Percentiles rank a stretch among this genome's conserved stretches.
Evolutionary conservation across 2,888 invertebrate genomes (phyloP).

Genomic region (Pollenia angustigena): DNA sequence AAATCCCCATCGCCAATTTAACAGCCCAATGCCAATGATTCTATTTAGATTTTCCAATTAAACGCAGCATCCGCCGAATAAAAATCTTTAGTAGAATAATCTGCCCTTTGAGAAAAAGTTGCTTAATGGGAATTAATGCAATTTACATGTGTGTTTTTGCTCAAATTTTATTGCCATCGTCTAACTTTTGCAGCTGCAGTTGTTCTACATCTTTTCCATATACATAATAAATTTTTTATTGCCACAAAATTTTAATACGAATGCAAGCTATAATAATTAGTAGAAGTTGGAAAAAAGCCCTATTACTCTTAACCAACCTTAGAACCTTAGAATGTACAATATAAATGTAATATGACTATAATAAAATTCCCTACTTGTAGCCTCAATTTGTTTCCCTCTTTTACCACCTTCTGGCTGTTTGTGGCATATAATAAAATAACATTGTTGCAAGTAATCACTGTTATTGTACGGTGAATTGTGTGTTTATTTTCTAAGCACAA

Average conservation of each 20-base stretch:
- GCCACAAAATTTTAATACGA: slow-evolving; percentile 1
- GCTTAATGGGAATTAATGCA: slow-evolving; percentile 38
- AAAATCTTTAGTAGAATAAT: slow-evolving; percentile 1
- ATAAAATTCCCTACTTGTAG: slow-evolving; percentile 46
- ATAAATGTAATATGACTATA: slow-evolving; percentile 41
- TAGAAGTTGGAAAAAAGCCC: slow-evolving; percentile 11
- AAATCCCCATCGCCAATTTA: neutral
- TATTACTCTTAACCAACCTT: slow-evolving; percentile 18
- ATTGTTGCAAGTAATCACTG: slow-evolving; percentile 69
- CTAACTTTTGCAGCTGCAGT: slow-evolving; percentile 57
- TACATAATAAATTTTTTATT: slow-evolving; percentile 56
- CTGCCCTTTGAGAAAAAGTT: neutral
- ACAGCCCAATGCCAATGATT: slow-evolving; percentile 41
- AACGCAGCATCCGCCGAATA: slow-evolving; percentile 12
- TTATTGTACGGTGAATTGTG: slow-evolving; percentile 37
- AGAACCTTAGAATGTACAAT: slow-evolving; percentile 10
- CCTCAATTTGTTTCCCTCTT: neutral
- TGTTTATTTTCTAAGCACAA: slow-evolving; percentile 19
- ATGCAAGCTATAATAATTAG: neutral
- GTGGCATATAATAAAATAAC: slow-evolving; percentile 57
- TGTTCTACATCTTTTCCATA: neutral
- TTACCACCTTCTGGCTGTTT: neutral
- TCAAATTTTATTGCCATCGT: neutral
- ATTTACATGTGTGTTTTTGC: neutral
- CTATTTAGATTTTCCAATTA: slow-evolving; percentile 37